These are phyloP conservation scores for Drosophila bifasciata DNA, from an alignment of 1,140 invertebrate genomes.

Conservation along the genomic window DNA sequence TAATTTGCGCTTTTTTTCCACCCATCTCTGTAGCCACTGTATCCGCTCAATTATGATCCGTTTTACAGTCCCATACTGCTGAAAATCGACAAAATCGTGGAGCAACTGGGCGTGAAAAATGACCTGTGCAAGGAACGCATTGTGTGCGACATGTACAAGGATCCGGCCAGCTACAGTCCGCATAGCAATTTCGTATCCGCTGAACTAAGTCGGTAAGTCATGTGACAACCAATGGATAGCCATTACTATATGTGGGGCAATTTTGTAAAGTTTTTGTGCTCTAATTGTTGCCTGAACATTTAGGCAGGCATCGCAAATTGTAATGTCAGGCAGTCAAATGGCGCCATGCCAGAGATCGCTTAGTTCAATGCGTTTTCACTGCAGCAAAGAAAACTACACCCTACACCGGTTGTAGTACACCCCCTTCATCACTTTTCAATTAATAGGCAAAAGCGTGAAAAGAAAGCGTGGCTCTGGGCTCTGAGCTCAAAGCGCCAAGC, in stretches of 20 bases:
- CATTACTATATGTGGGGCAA: not conserved
- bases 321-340: slow-evolving; percentile 57
- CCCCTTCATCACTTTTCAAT: slow-evolving; percentile 58
- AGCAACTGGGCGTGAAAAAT: slow-evolving; percentile 87
- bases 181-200: slow-evolving; percentile 93
- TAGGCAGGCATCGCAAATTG: slow-evolving; percentile 41
- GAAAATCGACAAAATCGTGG: slow-evolving; percentile 90
- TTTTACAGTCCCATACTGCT: slow-evolving; percentile 92
- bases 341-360: slow-evolving; percentile 20
- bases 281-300: slow-evolving; percentile 55
- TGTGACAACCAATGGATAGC: not conserved
- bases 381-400: slow-evolving; percentile 31
- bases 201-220: slow-evolving; percentile 91
- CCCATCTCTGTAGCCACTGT: slow-evolving; percentile 63
- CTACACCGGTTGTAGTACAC: not conserved
- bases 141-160: slow-evolving; percentile 92
- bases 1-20: slow-evolving; percentile 25
- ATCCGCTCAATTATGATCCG: slow-evolving; percentile 86
- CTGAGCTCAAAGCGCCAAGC: not conserved
- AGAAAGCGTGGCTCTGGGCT: slow-evolving; percentile 54
- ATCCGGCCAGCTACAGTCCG: slow-evolving; percentile 90
- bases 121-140: slow-evolving; percentile 90
- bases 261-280: slow-evolving; percentile 44
- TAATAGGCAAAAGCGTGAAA: slow-evolving; percentile 70
- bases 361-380: slow-evolving; percentile 27